A percentile compares a stretch with the other conserved stretches of the same genome.
phyloP scores from a whole-genome alignment of 30 jellyfish, hydroid and myxozoan species.

The Catostylus mosaicus region DNA sequence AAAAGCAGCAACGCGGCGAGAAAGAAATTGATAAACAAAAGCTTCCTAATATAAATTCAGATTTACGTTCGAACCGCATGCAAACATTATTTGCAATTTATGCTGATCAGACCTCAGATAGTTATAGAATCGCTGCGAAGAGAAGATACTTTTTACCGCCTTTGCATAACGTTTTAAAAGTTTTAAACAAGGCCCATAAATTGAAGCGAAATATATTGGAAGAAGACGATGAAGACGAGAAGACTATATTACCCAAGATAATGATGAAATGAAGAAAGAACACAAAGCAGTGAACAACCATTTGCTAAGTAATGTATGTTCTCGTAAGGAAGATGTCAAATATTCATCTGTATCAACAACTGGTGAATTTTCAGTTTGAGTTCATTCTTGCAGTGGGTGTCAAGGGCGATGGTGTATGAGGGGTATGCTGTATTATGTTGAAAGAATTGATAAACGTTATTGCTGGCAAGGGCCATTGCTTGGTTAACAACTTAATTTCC shows the following conservation, averaged over 20 bases:
- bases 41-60: background rate
- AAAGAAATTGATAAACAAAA: background rate
- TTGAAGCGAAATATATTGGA: background rate
- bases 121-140: conserved; percentile 45
- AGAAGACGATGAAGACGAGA: background rate
- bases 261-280: no score
- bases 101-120: conserved; percentile 48
- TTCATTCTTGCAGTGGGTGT: no score
- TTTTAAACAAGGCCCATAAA: background rate
- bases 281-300: no score
- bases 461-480: no score
- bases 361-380: no score
- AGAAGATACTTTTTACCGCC: conserved; percentile 25
- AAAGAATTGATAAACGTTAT: no score
- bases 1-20: conserved; percentile 2
- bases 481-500: no score
- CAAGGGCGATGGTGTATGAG: no score
- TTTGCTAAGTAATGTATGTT: no score
- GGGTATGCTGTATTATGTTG: no score
- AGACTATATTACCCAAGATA: background rate
- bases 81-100: conserved; percentile 40
- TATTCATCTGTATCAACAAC: no score
- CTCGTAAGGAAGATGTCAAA: no score
- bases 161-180: conserved; percentile 3
- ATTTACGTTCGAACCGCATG: conserved; percentile 41